phyloP scores from a whole-genome alignment of 2,797 vertebrate species.

The Lepilemur septentrionalis region DNA sequence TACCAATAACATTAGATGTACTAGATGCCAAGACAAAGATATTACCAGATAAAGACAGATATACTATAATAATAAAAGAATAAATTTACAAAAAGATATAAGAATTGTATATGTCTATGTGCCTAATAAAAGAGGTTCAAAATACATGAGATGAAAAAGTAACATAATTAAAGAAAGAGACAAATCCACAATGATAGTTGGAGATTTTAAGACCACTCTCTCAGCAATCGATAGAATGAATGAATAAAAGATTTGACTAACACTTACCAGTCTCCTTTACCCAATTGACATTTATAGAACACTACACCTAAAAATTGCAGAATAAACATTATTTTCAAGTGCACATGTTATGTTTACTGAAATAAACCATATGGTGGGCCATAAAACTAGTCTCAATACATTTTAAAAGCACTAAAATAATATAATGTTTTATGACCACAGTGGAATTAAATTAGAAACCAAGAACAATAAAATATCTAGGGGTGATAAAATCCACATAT shows the following conservation, averaged over 20 bases:
- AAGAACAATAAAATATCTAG: background rate
- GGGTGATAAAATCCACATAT: background rate
- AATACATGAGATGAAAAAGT: background rate
- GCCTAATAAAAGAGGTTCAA: background rate
- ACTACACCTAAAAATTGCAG: background rate
- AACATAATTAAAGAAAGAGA: background rate
- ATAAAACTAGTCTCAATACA: background rate
- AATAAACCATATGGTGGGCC: background rate
- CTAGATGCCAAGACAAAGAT: background rate
- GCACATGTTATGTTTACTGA: background rate
- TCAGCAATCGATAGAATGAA: background rate
- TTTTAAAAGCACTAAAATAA: background rate
- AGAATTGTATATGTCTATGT: background rate
- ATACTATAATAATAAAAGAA: background rate
- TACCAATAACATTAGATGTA: background rate
- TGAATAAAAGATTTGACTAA: background rate
- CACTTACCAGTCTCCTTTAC: background rate
- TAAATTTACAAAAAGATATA: background rate
- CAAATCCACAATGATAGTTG: background rate
- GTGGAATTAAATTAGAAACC: background rate
- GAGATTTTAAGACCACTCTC: background rate
- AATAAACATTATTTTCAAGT: conserved; percentile 21
- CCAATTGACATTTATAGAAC: background rate
- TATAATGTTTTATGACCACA: background rate
- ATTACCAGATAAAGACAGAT: background rate